Base-by-base conservation (phyloP, 2,797 vertebrate genomes). In the Channallabes apus region DNA sequence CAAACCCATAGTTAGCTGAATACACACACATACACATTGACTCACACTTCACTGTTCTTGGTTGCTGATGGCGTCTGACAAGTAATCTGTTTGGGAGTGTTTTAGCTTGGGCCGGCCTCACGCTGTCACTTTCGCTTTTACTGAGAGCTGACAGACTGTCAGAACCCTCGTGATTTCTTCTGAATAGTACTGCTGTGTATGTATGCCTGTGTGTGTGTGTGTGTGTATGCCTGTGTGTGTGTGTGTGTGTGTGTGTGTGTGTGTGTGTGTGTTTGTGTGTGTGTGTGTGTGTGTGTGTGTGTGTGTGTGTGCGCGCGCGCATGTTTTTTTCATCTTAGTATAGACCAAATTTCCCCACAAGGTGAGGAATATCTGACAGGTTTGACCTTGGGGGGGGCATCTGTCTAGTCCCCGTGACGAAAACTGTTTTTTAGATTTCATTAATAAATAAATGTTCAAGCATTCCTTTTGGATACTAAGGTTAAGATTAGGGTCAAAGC, bases 11-110 rank as follows among this genome's bases (percentile, higher is more conserved):
- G 82, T 88, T 82, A 85, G 72, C 65, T 56, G 41, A 84, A 64
- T 32, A 62, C 56, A 82, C 75, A 61, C 81, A 64, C 90, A 93
- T 93, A 91, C 89, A 87, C 72, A 91, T 91, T 92, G 90, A 93
- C 94, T 94, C 94, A 92, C 92, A 93, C 93, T 91, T 90, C 81
- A 88, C 93, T 88, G 87, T 86, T 88, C 86, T 89, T 84, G 80
- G 86, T 89, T 41, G 83, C 77, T 84, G 86, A 90, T 89, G 88
- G 90, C 90, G 90, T 88, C 84, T 90, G 91, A 91, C 88, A 92
- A 91, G 92, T 92, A 91, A 91, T 92, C 84, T 88, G 86, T 89
- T 84, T 87, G 82, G 82, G 72, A 83, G 78, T 88, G 85, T 87
- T 88, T 86, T 85, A 65, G 72, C 80, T 78, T 76, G 46, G 85